Evolutionary conservation across 2,113 vertebrate genomes (phyloP).

Genomic region (Hyperopisus bebe): DNA sequence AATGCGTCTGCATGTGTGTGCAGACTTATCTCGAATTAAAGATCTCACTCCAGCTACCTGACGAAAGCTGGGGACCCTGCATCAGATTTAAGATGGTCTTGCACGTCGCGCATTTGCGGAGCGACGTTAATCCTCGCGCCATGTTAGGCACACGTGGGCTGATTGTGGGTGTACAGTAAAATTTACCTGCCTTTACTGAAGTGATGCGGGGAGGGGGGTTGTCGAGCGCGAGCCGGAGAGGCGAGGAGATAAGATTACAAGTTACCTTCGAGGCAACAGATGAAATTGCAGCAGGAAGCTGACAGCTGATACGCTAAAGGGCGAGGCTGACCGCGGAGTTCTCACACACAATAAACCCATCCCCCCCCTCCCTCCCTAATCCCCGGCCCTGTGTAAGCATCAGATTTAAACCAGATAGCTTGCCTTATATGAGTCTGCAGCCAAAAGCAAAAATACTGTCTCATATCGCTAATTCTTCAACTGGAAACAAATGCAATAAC

Average conservation of each 20-base stretch:
- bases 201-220: neutral
- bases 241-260: conserved; percentile 52
- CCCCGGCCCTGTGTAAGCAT: neutral
- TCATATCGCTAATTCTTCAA: neutral
- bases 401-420: neutral
- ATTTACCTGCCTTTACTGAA: neutral
- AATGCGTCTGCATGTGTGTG: too few species aligned
- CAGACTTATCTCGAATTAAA: too few species aligned
- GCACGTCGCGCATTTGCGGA: neutral
- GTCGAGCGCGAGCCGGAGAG: conserved; percentile 42
- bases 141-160: neutral
- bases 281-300: conserved; percentile 40
- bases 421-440: neutral
- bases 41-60: too few species aligned
- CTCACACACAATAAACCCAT: neutral
- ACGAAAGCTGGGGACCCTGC: too few species aligned
- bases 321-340: neutral
- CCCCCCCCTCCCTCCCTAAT: neutral
- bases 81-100: neutral
- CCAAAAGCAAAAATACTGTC: neutral
- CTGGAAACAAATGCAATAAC: neutral
- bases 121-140: neutral
- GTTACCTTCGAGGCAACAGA: conserved; percentile 45
- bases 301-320: conserved; percentile 41
- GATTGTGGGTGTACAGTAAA: neutral